Base-by-base conservation (phyloP, 2,888 invertebrate species). In the Chydorus sphaericus region DNA sequence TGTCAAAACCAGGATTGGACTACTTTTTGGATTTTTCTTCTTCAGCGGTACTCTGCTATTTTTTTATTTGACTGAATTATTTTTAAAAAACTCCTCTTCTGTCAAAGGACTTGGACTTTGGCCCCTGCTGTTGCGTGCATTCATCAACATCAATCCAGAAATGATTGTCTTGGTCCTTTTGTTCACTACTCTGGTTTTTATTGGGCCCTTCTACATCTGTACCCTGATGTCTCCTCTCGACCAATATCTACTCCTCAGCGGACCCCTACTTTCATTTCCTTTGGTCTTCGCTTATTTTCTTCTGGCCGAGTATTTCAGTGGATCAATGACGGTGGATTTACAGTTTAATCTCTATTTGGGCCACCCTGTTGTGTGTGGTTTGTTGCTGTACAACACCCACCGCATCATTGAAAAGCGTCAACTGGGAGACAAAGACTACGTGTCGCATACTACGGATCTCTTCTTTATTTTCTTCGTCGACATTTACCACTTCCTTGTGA, bases 371-470 rank as follows among this genome's bases (percentile, higher is more conserved):
- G 91, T 96, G 86, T 93, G 92, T 68, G 92, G 85, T 57, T 97
- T 96, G 71, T 83, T 98, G 14, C 76, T 97, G 61, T 97, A 88
- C 67, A 96, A 97, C 71, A 98, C 97, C n/a, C 96, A 96, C 73
- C 74, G 89, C 62, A 94, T 96, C 63, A 83, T 96, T 65, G 93
- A 93, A 71, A 94, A 94, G 70, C 81, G 83, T 63, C 80, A 89
- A 60, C 77, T 79, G 71, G 94, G 96, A 59, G 91, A 81, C 75
- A 86, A 84, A 69, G 96, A 97, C 73, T 94, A 88, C 69, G 83
- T 97, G 62, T 71, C 71, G 73, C 94, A 96, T 71, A 83, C 91
- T 14, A 76, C 96, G 62, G 90, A 92, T 67, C 75, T 97, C 61
- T 96, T 97, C 77, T 82, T 96, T 66, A 96, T 97, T 71, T 85